Evolutionary conservation across 2,113 vertebrate species (phyloP), one percentile per base, ranked within the genome.

Genomic region (Lepidothrix coronata): DNA sequence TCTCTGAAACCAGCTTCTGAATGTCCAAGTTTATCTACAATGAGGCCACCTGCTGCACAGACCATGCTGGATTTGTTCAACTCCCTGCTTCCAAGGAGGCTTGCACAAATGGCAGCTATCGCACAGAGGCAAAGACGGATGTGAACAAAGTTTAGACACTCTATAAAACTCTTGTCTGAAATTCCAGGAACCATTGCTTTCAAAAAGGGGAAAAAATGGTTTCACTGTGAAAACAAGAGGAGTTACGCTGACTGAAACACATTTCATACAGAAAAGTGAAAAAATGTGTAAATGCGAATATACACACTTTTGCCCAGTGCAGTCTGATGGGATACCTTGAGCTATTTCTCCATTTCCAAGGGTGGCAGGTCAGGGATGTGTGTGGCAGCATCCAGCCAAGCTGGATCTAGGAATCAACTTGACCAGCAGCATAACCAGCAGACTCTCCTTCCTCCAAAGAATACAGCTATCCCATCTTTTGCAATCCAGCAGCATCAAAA

Each of bases 21-120:
- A 22, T 6, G 35, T 27, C 57, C 78, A 91, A 0, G 43, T 57
- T 82, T 81, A 83, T 74, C 85, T 90, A 6, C 88, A 65, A 17
- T 2, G 58, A n/a, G 61, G 73, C 72, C 86, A 85, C 57, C 21
- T 2, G 4, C 37, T 1, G 2, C 65, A 46, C 9, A 0, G 75
- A 6, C 37, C 0, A 0, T 0, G 9, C 66, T 28, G 70, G 21
- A 25, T 3, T 37, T 14, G 2, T 25, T 54, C 20, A 21, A 13
- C 11, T 5, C 41, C 8, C 23, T 9, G 0, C 23, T 78, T 25
- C 62, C 44, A 75, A 61, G 30, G 31, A 61, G 11, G 25, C 30
- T 63, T 39, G 30, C 46, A 63, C 46, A 33, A 76, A 35, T 0
- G 8, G 74, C 55, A 85, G 33, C 22, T 44, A 7, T 3, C 4